Evolutionary conservation across 2,888 invertebrate species (phyloP).

Genomic region (Aricia artaxerxes): DNA sequence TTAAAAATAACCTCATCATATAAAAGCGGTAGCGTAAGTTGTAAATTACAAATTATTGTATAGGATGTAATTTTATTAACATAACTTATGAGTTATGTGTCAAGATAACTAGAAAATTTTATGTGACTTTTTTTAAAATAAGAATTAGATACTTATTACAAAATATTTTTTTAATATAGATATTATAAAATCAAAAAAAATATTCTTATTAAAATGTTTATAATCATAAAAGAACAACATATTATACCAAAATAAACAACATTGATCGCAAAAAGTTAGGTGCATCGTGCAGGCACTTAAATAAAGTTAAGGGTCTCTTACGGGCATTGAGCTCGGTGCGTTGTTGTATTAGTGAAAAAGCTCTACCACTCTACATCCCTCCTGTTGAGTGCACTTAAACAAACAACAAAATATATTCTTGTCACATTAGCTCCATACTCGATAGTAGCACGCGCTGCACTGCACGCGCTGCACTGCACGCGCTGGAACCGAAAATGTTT

Average conservation of each 20-base stretch:
- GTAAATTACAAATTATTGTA: neutral
- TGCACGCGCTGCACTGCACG: no score
- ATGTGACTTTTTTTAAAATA: no score
- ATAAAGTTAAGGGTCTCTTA: neutral
- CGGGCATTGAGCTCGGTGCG: neutral
- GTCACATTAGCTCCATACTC: conserved; percentile 31
- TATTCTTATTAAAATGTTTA: no score
- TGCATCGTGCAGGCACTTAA: neutral
- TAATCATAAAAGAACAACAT: no score
- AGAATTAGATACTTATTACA: no score
- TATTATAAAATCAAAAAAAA: no score
- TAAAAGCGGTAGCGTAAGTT: conserved; percentile 5
- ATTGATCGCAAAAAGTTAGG: neutral
- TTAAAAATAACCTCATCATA: neutral
- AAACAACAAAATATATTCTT: conserved; percentile 41
- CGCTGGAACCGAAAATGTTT: neutral
- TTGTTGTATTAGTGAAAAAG: neutral
- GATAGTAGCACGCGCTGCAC: conserved; percentile 5
- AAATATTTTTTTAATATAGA: no score
- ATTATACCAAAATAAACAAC: no score
- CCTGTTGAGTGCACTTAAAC: conserved; percentile 38
- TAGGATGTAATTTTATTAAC: neutral
- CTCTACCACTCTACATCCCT: conserved; percentile 31
- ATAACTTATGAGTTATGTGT: no score
- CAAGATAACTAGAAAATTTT: no score